Evolutionary conservation across 2,113 vertebrate genomes (phyloP), one percentile per base, ranked within the genome.

Genomic region (Clupea harengus): DNA sequence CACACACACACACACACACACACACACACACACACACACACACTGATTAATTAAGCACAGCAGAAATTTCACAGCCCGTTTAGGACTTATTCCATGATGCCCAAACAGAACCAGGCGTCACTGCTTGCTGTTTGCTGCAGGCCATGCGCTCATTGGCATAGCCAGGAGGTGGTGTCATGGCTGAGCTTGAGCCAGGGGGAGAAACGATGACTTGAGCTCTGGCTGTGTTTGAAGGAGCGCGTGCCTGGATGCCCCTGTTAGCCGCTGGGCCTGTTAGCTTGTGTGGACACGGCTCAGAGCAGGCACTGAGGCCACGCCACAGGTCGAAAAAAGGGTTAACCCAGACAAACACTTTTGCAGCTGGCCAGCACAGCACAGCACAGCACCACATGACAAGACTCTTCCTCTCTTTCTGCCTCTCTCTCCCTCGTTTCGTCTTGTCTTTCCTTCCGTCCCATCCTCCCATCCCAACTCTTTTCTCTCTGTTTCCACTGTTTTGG

Each of bases 341-440:
- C 86, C 82, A 6, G 83, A 47, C 87, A 85, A 89, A 90, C 52
- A 86, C 87, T 28, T 84, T 75, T 86, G 85, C 84, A 75, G 82
- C 60, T 45, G 64, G 60, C 28, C 52, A 25, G 4, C 54, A 60
- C 50, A 25, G 18, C 54, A 22, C 52, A 25, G 4, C 54, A 60
- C 50, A 25, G 18, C 54, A 22, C 50, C 54, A 86, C 64, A 86
- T 57, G 67, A 49, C 49, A 2, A 84, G 9, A 44, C 50, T 49
- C 25, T 72, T n/a, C 52, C 64, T 25, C 60, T 64, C n/a, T n/a
- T 9, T 64, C 5, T 28, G 39, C 10, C 83, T 28, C 39, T 47
- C n/a, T 81, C n/a, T 54, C n/a, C n/a, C 60, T 67, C n/a, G 6
- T 10, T 67, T 13, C 83, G 5, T 54, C 50, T 57, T 6, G 18